Percentiles rank a stretch among this genome's conserved stretches.
phyloP scores from a whole-genome alignment of 2,888 invertebrate genomes.

The Drosophila lacicola region DNA sequence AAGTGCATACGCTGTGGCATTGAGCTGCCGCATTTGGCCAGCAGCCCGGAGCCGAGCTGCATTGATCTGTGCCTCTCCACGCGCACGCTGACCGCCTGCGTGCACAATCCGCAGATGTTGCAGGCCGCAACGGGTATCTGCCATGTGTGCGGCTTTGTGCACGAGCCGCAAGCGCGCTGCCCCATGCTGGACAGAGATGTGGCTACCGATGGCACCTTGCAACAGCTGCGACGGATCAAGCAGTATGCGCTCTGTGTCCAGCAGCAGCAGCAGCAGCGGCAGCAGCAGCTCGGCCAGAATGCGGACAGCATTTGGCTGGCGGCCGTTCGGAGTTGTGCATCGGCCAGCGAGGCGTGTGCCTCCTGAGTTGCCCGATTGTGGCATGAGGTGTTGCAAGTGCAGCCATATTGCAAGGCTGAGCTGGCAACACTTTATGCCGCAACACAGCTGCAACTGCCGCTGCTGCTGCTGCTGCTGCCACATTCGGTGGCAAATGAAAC shows the following conservation, averaged over 20 bases:
- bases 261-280: neutral
- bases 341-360: neutral
- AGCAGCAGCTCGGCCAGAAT: neutral
- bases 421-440: constrained; percentile 28
- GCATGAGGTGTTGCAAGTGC: constrained; percentile 24
- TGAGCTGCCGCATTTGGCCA: neutral
- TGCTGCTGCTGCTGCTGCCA: constrained; percentile 8
- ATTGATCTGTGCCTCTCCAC: constrained; percentile 16
- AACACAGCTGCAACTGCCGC: constrained; percentile 4
- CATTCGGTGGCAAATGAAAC: constrained; percentile 69
- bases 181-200: neutral
- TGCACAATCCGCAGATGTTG: constrained; percentile 26
- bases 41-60: neutral
- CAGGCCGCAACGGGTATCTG: constrained; percentile 34
- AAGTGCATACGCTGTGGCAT: constrained; percentile 52
- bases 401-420: constrained; percentile 11
- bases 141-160: constrained; percentile 53
- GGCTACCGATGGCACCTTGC: neutral
- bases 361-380: no score
- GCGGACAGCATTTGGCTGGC: neutral
- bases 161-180: constrained; percentile 24
- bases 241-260: neutral
- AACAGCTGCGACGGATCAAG: constrained; percentile 30
- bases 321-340: neutral
- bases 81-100: constrained; percentile 50